Evolutionary conservation across 2,888 invertebrate genomes (phyloP).

Genomic region (Seladonia tumulorum): DNA sequence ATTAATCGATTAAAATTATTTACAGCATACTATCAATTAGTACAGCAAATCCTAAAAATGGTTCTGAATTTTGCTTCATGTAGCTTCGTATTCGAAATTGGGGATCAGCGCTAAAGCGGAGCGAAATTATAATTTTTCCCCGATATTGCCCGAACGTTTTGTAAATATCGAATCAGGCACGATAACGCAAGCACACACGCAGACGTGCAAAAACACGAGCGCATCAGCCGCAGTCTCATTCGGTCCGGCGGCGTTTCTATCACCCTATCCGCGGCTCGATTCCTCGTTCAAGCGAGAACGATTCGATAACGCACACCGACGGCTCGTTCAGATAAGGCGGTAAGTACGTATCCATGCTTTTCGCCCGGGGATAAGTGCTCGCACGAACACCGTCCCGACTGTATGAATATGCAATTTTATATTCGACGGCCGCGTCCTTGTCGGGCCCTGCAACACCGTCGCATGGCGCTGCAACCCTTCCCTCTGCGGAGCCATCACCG

Average conservation of each 20-base stretch:
- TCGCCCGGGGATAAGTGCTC: constrained; percentile 23
- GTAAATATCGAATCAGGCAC: not conserved
- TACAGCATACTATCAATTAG: no score
- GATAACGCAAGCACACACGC: not conserved
- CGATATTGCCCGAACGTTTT: not conserved
- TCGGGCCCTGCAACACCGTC: not conserved
- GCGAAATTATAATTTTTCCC: not conserved
- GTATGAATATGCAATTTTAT: constrained; percentile 66
- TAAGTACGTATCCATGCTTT: constrained; percentile 20
- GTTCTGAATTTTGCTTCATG: not conserved
- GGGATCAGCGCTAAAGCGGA: not conserved
- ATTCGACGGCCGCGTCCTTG: constrained; percentile 21
- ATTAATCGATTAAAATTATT: not conserved
- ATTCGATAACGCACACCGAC: constrained; percentile 44
- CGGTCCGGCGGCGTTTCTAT: constrained; percentile 18
- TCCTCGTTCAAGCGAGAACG: constrained; percentile 40
- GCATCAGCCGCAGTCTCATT: not conserved
- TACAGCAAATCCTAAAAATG: not conserved
- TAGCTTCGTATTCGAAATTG: not conserved
- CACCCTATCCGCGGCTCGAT: constrained; percentile 20
- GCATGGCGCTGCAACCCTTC: not conserved
- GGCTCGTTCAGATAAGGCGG: constrained; percentile 36
- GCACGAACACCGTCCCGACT: constrained; percentile 21
- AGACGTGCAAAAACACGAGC: not conserved
- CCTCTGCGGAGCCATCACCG: constrained; percentile 24